Evolutionary conservation across 2,888 invertebrate species (phyloP), one percentile per base, ranked within the genome.

Genomic region (Crematogaster levior): DNA sequence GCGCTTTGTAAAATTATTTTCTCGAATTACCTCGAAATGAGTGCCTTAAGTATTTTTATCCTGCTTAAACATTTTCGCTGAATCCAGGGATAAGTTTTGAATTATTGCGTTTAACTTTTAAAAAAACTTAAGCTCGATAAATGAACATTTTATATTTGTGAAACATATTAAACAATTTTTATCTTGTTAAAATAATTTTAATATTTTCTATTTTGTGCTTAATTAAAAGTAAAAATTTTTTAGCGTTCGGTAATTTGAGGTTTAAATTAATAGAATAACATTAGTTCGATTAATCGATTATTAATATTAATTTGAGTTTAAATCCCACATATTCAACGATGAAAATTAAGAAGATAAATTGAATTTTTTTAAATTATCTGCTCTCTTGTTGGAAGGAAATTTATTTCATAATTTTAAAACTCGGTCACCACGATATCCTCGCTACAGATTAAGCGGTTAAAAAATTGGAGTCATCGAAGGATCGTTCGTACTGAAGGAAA

Each of bases 301-400:
- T 24, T 27, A 37, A 37, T 30, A 21, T 63, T 30, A 15, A 27
- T 65, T 66, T 27, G 1, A 30, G 1, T 37, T 53, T 6, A 53
- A 70, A 24, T 18, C 0, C 0, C 10, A 24, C 6, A 48, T 24
- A 51, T 24, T 24, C 24, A 72, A 72, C 5, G 15, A 24, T 0
- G 24, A 56, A 27, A 15, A 68, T 51, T 37, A 70, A 34, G 15
- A 37, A 40, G 40, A 18, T 56, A 27, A 24, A 37, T 70, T 34
- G 21, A 70, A 34, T 68, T 53, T 51, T n/a, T n/a, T n/a, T n/a
- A n/a, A 53, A 53, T 53, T 53, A 70, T 37, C 10, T n/a, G 58
- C 10, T n/a, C n/a, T n/a, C n/a, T 18, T 1, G 30, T 21, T 27
- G 27, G 40, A 5, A 46, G 3, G 10, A 34, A 46, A 34, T 73